Evolutionary conservation across 2,797 vertebrate species (phyloP), one percentile per base, ranked within the genome.

Genomic region (Taeniopygia guttata): DNA sequence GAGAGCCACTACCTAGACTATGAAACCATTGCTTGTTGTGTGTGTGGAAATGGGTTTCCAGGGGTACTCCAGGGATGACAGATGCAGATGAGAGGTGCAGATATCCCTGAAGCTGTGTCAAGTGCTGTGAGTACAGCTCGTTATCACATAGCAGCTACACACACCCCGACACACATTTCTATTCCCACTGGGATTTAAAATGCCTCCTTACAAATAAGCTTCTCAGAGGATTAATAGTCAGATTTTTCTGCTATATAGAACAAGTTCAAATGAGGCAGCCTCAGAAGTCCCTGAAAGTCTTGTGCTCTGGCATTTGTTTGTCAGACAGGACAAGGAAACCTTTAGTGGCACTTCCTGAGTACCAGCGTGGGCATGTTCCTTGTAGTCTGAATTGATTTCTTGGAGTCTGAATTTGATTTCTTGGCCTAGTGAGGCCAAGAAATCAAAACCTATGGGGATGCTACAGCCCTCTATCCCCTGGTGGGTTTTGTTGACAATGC

Each of bases 141-240:
- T 93, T 92, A 78, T 79, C 82, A 75, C 62, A 32, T 79, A 90
- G 87, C 77, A 69, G 29, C n/a, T n/a, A 7, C 70, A n/a, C 72
- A 46, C 1, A 0, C 16, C 46, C 82, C 0, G 0, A 34, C 59
- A 82, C 34, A 85, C n/a, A 80, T 87, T 87, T 75, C 59, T 87
- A 58, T 83, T 95, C 78, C 92, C 84, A 73, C 76, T 59, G 60
- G 45, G 84, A 56, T 89, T 95, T 92, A 59, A 92, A 92, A 92
- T 59, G 54, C 62, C 54, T 92, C 51, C 64, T 89, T 32, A 67
- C 63, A 91, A 95, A 81, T 89, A 92, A 94, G 87, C 89, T 72
- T 85, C 68, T 87, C 84, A 72, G 64, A 93, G 90, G 72, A 94
- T 92, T 95, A 91, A 73, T 68, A 80, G 58, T 16, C 52, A 17